phyloP scores from a whole-genome alignment of 2,797 vertebrate species.

The Myoxocephalus aenaeus region DNA sequence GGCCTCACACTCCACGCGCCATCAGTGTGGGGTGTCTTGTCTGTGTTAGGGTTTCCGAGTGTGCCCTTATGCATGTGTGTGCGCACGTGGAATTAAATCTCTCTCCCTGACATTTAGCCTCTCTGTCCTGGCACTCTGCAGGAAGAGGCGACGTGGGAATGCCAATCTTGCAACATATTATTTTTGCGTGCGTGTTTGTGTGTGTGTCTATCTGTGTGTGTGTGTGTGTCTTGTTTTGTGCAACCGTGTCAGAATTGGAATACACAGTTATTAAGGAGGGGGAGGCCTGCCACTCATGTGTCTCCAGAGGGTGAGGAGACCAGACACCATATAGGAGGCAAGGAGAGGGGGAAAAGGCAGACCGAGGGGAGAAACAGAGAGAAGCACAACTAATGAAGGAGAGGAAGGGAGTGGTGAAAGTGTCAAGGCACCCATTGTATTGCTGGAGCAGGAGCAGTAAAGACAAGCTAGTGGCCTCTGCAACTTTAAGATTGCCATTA shows the following conservation, averaged over 20 bases:
- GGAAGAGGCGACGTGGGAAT: slow-evolving; percentile 69
- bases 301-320: slow-evolving; percentile 77
- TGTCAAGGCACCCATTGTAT: slow-evolving; percentile 77
- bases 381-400: slow-evolving; percentile 73
- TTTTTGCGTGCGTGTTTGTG: slow-evolving; percentile 26
- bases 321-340: slow-evolving; percentile 66
- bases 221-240: slow-evolving; percentile 58
- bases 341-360: slow-evolving; percentile 49
- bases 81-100: slow-evolving; percentile 71
- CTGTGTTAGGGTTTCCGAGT: slow-evolving; percentile 15
- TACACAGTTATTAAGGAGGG: slow-evolving; percentile 80
- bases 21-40: slow-evolving; percentile 57
- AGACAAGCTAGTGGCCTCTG: slow-evolving; percentile 80
- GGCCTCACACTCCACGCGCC: slow-evolving; percentile 71
- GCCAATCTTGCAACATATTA: slow-evolving; percentile 71
- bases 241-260: slow-evolving; percentile 69
- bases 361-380: slow-evolving; percentile 56
- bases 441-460: slow-evolving; percentile 79
- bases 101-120: slow-evolving; percentile 78
- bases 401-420: slow-evolving; percentile 72
- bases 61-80: slow-evolving; percentile 39
- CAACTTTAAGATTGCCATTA: slow-evolving; percentile 87
- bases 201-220: slow-evolving; percentile 18
- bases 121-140: slow-evolving; percentile 61
- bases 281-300: slow-evolving; percentile 81